These are phyloP conservation scores for Nasonia giraulti DNA, from an alignment of 1,140 invertebrate species.

Conservation along the genomic window DNA sequence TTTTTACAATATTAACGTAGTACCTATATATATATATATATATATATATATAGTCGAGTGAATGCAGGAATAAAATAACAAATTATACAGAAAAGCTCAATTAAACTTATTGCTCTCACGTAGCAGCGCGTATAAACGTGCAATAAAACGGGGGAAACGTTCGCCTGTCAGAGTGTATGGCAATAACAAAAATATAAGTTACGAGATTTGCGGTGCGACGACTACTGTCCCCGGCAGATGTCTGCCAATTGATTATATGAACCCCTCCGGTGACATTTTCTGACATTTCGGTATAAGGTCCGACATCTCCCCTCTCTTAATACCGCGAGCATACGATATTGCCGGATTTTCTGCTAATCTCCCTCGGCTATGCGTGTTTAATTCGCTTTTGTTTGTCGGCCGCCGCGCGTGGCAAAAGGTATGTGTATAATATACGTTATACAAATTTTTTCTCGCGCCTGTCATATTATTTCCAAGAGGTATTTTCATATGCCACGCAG, in stretches of 20 bases:
- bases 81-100: not conserved
- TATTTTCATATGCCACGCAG: no score
- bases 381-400: slow-evolving; percentile 3
- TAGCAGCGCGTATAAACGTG: not conserved
- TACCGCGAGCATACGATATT: slow-evolving; percentile 27
- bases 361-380: not conserved
- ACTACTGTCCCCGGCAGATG: slow-evolving; percentile 52
- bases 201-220: slow-evolving; percentile 51
- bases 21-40: no score
- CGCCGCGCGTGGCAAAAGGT: no score
- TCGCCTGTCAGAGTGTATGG: not conserved
- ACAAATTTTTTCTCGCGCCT: no score
- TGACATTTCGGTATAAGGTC: slow-evolving; percentile 71
- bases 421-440: no score
- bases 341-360: slow-evolving; percentile 34
- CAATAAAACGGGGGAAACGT: not conserved
- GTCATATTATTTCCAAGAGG: no score
- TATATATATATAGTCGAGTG: no score
- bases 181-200: slow-evolving; percentile 30
- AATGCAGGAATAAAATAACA: no score
- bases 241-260: slow-evolving; percentile 64
- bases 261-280: slow-evolving; percentile 67
- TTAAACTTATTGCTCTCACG: not conserved
- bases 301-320: slow-evolving; percentile 42
- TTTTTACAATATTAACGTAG: no score